These are phyloP conservation scores for Pollenia amentaria DNA, from an alignment of 2,888 invertebrate species.

Conservation along the genomic window DNA sequence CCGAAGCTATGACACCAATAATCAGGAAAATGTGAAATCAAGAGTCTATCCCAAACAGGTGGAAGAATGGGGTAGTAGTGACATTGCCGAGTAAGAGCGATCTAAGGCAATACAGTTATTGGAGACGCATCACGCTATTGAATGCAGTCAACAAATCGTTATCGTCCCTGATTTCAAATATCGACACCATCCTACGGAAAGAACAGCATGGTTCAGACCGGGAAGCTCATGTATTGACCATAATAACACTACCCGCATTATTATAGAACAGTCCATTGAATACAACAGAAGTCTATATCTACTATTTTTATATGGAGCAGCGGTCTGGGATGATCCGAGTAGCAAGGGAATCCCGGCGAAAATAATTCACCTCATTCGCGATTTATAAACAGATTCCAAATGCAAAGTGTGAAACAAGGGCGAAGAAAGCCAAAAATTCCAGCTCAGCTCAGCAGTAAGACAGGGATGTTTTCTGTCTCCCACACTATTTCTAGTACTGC, in stretches of 20 bases:
- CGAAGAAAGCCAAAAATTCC: no score
- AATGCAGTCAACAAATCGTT: constrained; percentile 1
- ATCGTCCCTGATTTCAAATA: constrained; percentile 4
- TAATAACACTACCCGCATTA: constrained; percentile 3
- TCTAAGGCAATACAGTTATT: constrained; percentile 5
- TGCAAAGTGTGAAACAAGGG: no score
- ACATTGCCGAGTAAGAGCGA: constrained; percentile 4
- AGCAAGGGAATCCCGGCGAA: no score
- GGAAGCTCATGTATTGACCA: constrained; percentile 23
- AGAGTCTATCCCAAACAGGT: constrained; percentile 1
- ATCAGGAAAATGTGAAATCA: background rate
- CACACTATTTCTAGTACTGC: no score
- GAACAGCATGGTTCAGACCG: constrained; percentile 10
- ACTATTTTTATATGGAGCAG: no score
- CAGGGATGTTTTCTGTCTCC: no score
- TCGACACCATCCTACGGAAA: background rate
- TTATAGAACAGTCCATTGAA: no score
- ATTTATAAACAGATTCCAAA: no score
- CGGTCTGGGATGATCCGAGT: no score
- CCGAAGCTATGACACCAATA: background rate
- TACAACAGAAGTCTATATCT: no score
- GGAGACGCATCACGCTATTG: constrained; percentile 15
- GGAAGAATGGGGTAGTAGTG: background rate
- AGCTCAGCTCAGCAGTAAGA: no score
- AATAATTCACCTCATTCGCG: no score